A percentile compares a stretch with the other conserved stretches of the same genome.
These are phyloP conservation scores for Synanthedon andrenaeformis DNA, from an alignment of 2,888 invertebrate genomes.

Conservation along the genomic window DNA sequence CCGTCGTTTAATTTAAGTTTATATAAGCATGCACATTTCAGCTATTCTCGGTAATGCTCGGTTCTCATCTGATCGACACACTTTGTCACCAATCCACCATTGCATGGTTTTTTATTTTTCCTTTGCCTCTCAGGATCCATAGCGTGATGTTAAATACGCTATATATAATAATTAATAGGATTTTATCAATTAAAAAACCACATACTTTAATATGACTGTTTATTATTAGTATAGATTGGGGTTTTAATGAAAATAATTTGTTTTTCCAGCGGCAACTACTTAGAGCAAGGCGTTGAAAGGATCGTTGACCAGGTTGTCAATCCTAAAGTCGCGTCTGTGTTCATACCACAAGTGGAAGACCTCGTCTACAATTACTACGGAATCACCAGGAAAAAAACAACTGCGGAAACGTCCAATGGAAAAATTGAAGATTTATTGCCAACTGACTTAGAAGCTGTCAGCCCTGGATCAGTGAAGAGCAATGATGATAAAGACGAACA, in stretches of 20 bases:
- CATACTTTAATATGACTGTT: not conserved
- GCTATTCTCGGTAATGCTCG: too few species aligned
- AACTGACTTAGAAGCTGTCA: slow-evolving; percentile 83
- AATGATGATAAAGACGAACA: slow-evolving; percentile 47
- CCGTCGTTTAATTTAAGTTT: too few species aligned
- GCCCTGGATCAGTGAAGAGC: slow-evolving; percentile 80
- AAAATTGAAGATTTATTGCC: slow-evolving; percentile 74
- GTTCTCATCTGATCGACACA: too few species aligned
- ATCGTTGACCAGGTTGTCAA: slow-evolving; percentile 97
- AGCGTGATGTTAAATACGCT: too few species aligned
- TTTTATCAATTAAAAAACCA: not conserved
- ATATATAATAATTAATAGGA: too few species aligned
- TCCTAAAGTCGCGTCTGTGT: slow-evolving; percentile 88
- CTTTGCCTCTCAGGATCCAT: too few species aligned
- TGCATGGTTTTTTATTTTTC: not conserved
- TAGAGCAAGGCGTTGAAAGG: slow-evolving; percentile 92
- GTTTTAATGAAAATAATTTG: not conserved
- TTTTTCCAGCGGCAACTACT: slow-evolving; percentile 80
- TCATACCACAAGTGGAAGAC: slow-evolving; percentile 91
- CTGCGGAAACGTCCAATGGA: slow-evolving; percentile 40
- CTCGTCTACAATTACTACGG: slow-evolving; percentile 89
- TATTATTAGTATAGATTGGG: not conserved
- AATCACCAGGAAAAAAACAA: slow-evolving; percentile 76
- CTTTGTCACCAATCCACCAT: not conserved
- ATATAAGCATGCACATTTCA: too few species aligned